Base-by-base conservation (phyloP, 2,797 vertebrate genomes). In the Hypotaenidia okinawae region DNA sequence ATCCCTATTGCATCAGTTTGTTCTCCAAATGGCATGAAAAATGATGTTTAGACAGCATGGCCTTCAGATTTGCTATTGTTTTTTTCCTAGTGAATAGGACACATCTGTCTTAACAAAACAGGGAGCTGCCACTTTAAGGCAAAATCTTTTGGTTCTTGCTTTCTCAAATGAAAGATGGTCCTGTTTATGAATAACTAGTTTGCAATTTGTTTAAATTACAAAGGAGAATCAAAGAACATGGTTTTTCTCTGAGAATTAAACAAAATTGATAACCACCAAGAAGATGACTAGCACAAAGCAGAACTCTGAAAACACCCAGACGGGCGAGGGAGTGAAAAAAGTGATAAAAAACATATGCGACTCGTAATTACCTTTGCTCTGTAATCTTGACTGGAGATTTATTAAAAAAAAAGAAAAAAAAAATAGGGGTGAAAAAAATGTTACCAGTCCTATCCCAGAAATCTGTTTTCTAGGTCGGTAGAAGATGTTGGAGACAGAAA, bases 171-270 rank as follows among this genome's bases (percentile, higher is more conserved):
- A 87, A 90, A 84, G 35, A 30, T 82, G 28, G 8, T 61, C 72
- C 33, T 89, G 49, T 74, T 95, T 85, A 77, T 64, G 64, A 83
- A 82, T 47, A 82, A 83, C 11, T 51, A 47, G 28, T 87, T 83
- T 83, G 22, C 16, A 57, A 57, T 95, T 87, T 94, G 21, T 76
- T 88, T 89, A 80, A 72, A 87, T 93, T 90, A 85, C 61, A 84
- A 90, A 73, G 25, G 23, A 84, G 30, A 89, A 77, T 35, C 64
- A 73, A 61, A 67, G 41, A 69, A 54, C 23, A 32, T 35, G 59
- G 37, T 25, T 74, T 33, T 88, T 27, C 39, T 77, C n/a, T 19
- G 21, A 19, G 51, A 75, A 81, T 89, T 80, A 35, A 85, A 85
- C 73, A 47, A 77, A 61, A 43, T 16, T 52, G 24, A 28, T 82